phyloP scores from a whole-genome alignment of 1,140 invertebrate genomes.

The Drosophila trapezifrons region DNA sequence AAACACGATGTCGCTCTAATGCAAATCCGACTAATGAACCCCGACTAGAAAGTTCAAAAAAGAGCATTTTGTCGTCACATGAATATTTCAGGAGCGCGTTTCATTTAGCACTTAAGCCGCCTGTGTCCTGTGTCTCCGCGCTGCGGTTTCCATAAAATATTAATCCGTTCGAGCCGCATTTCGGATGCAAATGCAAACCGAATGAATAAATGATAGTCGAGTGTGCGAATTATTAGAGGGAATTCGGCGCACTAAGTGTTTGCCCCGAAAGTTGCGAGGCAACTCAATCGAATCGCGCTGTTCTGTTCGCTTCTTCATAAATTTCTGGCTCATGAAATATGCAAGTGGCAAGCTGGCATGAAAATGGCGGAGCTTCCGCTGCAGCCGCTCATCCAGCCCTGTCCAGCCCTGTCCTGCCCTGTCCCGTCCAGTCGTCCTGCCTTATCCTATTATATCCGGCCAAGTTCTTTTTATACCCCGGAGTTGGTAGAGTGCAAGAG shows the following conservation, averaged over 20 bases:
- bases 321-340: conserved; percentile 73
- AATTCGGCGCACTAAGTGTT: conserved; percentile 33
- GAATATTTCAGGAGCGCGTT: conserved; percentile 40
- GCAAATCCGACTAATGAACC: conserved; percentile 24
- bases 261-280: conserved; percentile 8
- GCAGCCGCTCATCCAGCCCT: conserved; percentile 38
- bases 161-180: conserved; percentile 58
- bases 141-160: conserved; percentile 62
- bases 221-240: conserved; percentile 40
- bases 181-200: conserved; percentile 41
- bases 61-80: conserved; percentile 25
- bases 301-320: conserved; percentile 40
- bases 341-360: conserved; percentile 71
- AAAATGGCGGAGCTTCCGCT: conserved; percentile 71
- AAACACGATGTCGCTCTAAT: background rate
- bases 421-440: conserved; percentile 22
- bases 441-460: conserved; percentile 66
- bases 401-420: conserved; percentile 7
- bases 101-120: conserved; percentile 44
- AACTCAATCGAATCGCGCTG: conserved; percentile 37
- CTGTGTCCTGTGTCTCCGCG: conserved; percentile 21
- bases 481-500: background rate
- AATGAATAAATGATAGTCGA: conserved; percentile 65
- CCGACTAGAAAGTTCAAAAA: conserved; percentile 24
- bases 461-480: conserved; percentile 25